Evolutionary conservation across 1,140 invertebrate species (phyloP), one percentile per base, ranked within the genome.

Genomic region (Polypedilum vanderplanki): DNA sequence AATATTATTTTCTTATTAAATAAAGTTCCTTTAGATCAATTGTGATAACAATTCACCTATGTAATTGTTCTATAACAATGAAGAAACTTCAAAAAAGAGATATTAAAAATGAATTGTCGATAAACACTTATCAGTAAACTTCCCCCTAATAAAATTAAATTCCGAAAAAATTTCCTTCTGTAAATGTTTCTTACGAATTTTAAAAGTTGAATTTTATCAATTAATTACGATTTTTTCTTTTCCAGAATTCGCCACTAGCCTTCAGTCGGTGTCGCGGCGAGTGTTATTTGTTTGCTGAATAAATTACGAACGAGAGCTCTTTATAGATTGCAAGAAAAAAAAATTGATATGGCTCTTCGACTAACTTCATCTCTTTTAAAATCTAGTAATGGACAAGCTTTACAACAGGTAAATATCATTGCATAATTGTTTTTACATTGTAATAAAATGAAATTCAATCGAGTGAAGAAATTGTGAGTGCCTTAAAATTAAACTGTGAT

Each of bases 301-400:
- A 9, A 70, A 18, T 12, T 18, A 70, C 65, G 65, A 70, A 70
- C 65, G 65, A 70, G 17, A 70, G 17, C 65, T 18, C 3, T 15
- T n/a, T 4, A 70, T 18, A 70, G 17, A 70, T 20, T 18, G 65
- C 20, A 20, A 67, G 20, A 9, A 70, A 70, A 70, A 67, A 70
- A 57, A 57, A n/a, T n/a, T 57, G 46, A 57, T 57, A 70, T 70
- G 65, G 65, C 65, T 70, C 65, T 70, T 70, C 17, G 65, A 70
- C 65, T 70, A 70, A 20, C 65, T 70, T 70, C 65, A 20, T 70
- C 65, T 4, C 78, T 82, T 78, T 79, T 82, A 64, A 82, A 81
- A 79, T 79, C 81, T 41, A 78, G 18, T 76, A 75, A 78, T 80
- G 75, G 77, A n/a, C 18, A 74, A n/a, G 40, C 73, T 24, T 20